Percentiles rank a stretch among this genome's conserved stretches.
Evolutionary conservation across 2,888 invertebrate genomes (phyloP).

Genomic region (Yponomeuta plumbellus): DNA sequence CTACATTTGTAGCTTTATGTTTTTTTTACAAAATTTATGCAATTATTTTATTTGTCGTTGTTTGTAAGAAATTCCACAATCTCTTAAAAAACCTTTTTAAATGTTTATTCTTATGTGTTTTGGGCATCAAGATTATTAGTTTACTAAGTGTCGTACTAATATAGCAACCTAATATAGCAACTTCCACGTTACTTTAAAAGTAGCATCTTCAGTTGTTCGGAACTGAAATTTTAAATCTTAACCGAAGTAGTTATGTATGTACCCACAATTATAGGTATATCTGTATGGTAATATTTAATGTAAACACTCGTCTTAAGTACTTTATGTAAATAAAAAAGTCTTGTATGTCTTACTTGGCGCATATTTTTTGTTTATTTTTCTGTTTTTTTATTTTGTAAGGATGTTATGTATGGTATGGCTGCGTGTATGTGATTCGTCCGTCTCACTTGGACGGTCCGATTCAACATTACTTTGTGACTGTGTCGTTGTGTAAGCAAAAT

Average conservation of each 20-base stretch:
- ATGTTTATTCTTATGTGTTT: background rate
- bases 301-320: conserved; percentile 27
- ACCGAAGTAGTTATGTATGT: conserved; percentile 62
- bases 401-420: conserved; percentile 65
- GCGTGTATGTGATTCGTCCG: conserved; percentile 31
- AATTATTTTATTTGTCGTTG: background rate
- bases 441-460: conserved; percentile 35
- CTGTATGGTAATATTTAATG: conserved; percentile 54
- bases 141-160: background rate
- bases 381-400: conserved; percentile 45
- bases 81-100: background rate
- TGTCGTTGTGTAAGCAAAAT: conserved; percentile 74
- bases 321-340: conserved; percentile 57
- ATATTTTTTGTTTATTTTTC: conserved; percentile 61
- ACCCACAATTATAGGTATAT: conserved; percentile 45
- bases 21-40: background rate
- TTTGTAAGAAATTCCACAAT: background rate
- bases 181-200: conserved; percentile 40
- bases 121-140: background rate
- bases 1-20: background rate
- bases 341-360: conserved; percentile 73
- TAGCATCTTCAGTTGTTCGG: conserved; percentile 31
- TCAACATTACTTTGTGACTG: conserved; percentile 51
- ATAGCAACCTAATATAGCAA: background rate
- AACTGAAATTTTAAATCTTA: conserved; percentile 23